Percentiles rank a stretch among this genome's conserved stretches.
These are phyloP conservation scores for Epicauta chinensis DNA, from an alignment of 1,140 invertebrate genomes.

Conservation along the genomic window DNA sequence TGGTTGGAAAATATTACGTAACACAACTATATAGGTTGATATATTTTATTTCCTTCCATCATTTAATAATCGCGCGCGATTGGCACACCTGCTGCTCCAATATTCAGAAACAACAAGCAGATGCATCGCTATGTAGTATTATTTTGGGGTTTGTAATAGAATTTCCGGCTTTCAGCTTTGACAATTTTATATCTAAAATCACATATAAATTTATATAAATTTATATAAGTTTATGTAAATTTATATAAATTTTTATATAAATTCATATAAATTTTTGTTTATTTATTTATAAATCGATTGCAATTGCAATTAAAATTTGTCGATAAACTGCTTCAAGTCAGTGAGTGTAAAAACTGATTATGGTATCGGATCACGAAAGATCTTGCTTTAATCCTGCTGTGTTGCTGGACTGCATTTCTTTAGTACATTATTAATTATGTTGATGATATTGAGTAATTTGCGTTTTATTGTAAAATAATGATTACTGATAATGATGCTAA, in stretches of 20 bases:
- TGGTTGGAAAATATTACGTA: too few relatives aligned
- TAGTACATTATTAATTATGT: conserved; percentile 18
- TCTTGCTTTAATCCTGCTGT: conserved; percentile 15
- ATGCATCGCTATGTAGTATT: conserved; percentile 18
- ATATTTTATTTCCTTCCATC: conserved; percentile 25
- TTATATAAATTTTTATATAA: too few relatives aligned
- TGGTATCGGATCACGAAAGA: conserved; percentile 16
- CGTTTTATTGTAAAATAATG: conserved; percentile 10
- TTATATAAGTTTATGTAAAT: too few relatives aligned
- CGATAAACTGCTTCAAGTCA: conserved; percentile 2
- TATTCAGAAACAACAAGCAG: conserved; percentile 28
- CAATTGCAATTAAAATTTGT: conserved; percentile 11
- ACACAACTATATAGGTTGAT: too few relatives aligned
- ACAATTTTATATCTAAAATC: too few relatives aligned
- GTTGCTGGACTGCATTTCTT: conserved; percentile 12
- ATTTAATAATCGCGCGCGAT: conserved; percentile 23
- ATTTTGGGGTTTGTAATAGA: conserved; percentile 8
- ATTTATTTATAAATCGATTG: too few relatives aligned
- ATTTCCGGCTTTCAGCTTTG: conserved; percentile 8
- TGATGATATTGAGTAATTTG: conserved; percentile 11
- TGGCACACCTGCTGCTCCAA: conserved; percentile 26
- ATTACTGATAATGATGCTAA: conserved; percentile 1
- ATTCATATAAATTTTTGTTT: too few relatives aligned
- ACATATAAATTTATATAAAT: too few relatives aligned
- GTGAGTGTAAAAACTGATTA: conserved; percentile 15